Evolutionary conservation across 2,113 vertebrate genomes (phyloP).

Genomic region (Panthera uncia): DNA sequence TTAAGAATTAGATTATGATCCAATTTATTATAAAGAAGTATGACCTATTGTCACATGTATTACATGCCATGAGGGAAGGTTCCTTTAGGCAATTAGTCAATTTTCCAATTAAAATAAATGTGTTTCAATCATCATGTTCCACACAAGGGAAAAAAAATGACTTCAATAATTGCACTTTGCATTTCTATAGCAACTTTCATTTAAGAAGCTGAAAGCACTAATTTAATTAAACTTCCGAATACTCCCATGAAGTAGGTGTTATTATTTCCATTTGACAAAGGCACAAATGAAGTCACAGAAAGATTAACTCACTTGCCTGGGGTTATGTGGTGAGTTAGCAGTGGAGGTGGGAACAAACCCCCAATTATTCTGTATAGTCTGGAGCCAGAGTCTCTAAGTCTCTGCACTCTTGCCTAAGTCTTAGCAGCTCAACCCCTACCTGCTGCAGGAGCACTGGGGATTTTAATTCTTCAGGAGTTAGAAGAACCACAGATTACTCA

Average conservation of each 20-base stretch:
- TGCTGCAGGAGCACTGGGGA: accelerated
- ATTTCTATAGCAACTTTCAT: constrained; percentile 63
- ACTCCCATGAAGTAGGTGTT: not conserved
- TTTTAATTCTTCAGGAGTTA: not conserved
- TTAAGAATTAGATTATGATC: constrained; percentile 23
- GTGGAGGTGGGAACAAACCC: not conserved
- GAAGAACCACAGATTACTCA: not conserved
- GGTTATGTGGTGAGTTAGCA: not conserved
- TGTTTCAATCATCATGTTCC: constrained; percentile 49
- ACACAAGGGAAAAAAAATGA: constrained; percentile 46
- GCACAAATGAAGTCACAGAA: constrained; percentile 44
- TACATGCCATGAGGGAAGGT: not conserved
- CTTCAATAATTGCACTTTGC: constrained; percentile 41
- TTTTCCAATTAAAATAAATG: constrained; percentile 75
- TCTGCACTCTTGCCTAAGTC: not conserved
- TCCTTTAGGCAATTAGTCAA: constrained; percentile 58
- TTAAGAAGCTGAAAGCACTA: constrained; percentile 54
- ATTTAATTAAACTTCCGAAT: constrained; percentile 69
- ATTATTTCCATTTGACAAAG: constrained; percentile 60
- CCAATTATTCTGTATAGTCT: not conserved
- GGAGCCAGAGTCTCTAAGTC: not conserved
- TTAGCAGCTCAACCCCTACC: not conserved
- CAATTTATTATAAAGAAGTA: constrained; percentile 16
- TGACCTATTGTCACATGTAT: constrained; percentile 19
- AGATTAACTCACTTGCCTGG: constrained; percentile 37